Conservation (phyloP, 2,113 vertebrate species). For the Nycticebus coucang region DNA sequence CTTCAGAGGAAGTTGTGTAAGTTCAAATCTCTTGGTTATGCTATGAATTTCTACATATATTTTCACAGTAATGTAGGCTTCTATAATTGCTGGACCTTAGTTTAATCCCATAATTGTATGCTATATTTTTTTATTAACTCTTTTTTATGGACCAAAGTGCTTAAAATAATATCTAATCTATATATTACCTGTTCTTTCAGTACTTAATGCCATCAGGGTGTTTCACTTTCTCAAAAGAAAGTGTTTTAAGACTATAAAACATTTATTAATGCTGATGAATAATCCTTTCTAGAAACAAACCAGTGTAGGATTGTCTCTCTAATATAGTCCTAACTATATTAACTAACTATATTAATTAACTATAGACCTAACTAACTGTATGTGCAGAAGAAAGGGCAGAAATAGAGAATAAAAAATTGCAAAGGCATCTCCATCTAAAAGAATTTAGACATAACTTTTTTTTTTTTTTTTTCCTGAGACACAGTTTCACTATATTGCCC, state of each 20-base stretch:
- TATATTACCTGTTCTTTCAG: neutral
- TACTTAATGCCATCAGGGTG: neutral
- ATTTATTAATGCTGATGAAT: neutral
- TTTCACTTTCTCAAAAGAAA: neutral
- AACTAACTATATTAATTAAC: no score
- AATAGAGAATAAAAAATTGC: neutral
- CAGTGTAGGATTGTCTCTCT: neutral
- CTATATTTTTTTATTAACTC: neutral
- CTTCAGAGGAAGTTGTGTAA: neutral
- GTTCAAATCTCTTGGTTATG: neutral
- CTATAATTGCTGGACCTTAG: neutral
- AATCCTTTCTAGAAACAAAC: neutral
- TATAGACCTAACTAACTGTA: neutral
- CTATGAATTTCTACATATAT: neutral
- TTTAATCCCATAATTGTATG: neutral
- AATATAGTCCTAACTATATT: neutral
- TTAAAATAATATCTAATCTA: neutral
- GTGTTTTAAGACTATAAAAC: constrained; percentile 6
- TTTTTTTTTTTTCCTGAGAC: no score
- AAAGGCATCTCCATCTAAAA: neutral
- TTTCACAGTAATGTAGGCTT: neutral
- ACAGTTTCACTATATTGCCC: no score
- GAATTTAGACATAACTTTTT: neutral
- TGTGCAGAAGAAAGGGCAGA: neutral
- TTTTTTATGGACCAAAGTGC: neutral